phyloP scores from a whole-genome alignment of 2,888 invertebrate species.

The Aphodius granarius region DNA sequence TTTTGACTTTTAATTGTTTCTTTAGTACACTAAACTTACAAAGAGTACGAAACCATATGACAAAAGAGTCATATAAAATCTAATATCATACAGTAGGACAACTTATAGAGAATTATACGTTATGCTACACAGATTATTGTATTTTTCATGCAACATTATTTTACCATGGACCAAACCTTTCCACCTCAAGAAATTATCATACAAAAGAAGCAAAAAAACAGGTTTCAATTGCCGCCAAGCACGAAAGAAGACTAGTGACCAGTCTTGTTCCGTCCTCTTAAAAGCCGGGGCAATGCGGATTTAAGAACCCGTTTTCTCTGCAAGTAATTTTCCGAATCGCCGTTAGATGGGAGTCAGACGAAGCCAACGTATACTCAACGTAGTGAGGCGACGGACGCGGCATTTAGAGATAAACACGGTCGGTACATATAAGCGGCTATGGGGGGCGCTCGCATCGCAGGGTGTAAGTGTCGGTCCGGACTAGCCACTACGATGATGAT shows the following conservation, averaged over 20 bases:
- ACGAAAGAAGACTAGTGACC: not conserved
- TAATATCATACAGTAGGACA: no score
- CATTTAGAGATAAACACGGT: constrained; percentile 12
- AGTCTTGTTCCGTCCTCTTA: not conserved
- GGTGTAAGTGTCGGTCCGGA: constrained; percentile 26
- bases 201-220: not conserved
- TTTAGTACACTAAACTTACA: no score
- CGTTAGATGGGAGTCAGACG: not conserved
- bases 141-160: no score
- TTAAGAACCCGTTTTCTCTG: not conserved
- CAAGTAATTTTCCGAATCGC: not conserved
- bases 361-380: not conserved
- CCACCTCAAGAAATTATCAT: not conserved
- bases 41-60: no score
- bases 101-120: no score
- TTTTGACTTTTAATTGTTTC: no score
- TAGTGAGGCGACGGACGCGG: not conserved
- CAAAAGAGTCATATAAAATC: no score
- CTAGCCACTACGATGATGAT: constrained; percentile 30
- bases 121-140: no score
- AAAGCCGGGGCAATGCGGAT: not conserved
- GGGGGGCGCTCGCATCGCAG: not conserved
- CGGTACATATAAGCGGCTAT: constrained; percentile 18
- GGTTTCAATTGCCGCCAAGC: not conserved
- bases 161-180: not conserved